Evolutionary conservation across 2,113 vertebrate genomes (phyloP), one percentile per base, ranked within the genome.

Genomic region (Macquaria ambigua): DNA sequence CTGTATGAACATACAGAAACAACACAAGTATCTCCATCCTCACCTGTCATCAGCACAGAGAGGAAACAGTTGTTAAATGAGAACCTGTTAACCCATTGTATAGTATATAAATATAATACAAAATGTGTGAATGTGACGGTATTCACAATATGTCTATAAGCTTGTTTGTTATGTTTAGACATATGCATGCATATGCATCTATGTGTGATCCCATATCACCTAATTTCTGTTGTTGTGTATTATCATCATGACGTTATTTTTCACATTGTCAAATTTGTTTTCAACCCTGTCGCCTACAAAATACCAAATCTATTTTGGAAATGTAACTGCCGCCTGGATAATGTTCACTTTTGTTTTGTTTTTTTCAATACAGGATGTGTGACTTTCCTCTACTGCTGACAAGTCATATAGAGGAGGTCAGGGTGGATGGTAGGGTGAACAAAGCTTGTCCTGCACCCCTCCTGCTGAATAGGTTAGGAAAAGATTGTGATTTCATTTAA

Each of bases 41-140:
- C 64, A 55, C 53, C 69, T 76, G 25, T 7, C 79, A 76, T 41
- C 75, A 14, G 70, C 37, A 50, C 21, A 23, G 25, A 23, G 10
- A 21, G 41, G 34, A 61, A 81, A 28, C 73, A 82, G 43, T 64
- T 55, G 66, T 56, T 67, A 16, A 8, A 59, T 37, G 67, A 84
- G 1, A n/a, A 9, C 14, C 15, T 55, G 21, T 62, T 48, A 81
- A 52, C n/a, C 11, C 21, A 3, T 10, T 18, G 7, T 37, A 8
- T 21, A 20, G n/a, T 21, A 20, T 25, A 25, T n/a, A 66, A 71
- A 79, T 25, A 79, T 11, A 4, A 31, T n/a, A 28, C 37, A 20
- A 23, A 16, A 37, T 21, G 9, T 62, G 15, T 68, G 9, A 20
- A 64, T 43, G 52, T 21, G 25, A 37, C 6, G 9, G 14, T 20